Conservation (phyloP, 2,113 vertebrate species). For the Miniopterus natalensis region DNA sequence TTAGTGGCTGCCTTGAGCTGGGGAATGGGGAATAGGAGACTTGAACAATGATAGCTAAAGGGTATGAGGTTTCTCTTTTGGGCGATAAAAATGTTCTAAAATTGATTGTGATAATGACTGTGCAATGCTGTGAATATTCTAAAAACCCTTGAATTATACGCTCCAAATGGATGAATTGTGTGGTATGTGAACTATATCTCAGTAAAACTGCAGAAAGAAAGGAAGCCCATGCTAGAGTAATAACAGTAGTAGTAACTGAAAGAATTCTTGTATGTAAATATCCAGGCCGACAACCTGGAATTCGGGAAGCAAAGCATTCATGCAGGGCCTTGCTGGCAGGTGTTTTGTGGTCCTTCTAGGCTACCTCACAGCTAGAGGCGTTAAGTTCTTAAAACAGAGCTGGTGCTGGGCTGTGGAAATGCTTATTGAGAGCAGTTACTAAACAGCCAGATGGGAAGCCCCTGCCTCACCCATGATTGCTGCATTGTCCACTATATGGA, state of each 20-base stretch:
- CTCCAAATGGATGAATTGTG: background rate
- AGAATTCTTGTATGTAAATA: background rate
- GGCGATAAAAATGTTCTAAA: background rate
- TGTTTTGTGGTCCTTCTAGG: too few species aligned
- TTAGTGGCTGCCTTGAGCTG: background rate
- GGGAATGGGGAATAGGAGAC: background rate
- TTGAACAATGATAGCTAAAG: background rate
- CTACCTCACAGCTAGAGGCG: background rate
- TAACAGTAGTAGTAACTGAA: background rate
- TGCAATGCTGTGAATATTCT: background rate
- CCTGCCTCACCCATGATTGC: background rate
- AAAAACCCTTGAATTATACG: background rate
- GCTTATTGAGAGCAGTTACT: background rate
- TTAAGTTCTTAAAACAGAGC: background rate
- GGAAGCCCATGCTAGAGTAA: background rate
- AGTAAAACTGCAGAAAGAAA: background rate
- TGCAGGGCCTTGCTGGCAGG: background rate
- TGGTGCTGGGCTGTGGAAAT: background rate
- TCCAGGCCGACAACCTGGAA: background rate
- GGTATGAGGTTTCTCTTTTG: background rate
- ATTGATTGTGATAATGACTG: background rate
- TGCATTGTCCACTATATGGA: fast-evolving
- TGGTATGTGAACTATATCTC: background rate
- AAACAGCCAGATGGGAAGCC: background rate
- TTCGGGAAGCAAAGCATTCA: background rate